Evolutionary conservation across 2,888 invertebrate species (phyloP), one percentile per base, ranked within the genome.

Genomic region (Ophion slaviceki): DNA sequence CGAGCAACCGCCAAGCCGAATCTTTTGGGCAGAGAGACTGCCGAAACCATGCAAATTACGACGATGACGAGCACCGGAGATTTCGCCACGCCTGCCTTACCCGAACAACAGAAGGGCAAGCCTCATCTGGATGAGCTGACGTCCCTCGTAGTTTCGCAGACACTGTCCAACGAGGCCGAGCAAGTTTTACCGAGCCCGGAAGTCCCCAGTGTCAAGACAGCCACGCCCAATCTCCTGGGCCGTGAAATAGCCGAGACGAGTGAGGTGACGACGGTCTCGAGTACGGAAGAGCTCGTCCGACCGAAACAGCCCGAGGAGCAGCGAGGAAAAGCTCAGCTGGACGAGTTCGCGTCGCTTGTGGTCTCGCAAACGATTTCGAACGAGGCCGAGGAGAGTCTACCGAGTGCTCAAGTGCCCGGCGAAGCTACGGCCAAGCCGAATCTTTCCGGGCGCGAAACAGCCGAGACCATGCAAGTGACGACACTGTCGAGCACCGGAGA

Each of bases 171-270:
- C 70, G 92, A 92, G 80, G 62, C 86, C 7, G 92, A 91, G 81
- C 70, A 87, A 32, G 32, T 86, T 10, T 79, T 91, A 47, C 75
- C 67, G 0, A 79, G 87, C 47, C 68, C 68, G 17, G 80, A 88
- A 77, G 80, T 88, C 66, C 89, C 89, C 1, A 75, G 59, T 28
- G 76, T 85, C 53, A 88, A 86, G 45, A 88, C 84, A 61, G 92
- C 92, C 7, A 84, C 84, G 80, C 88, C 91, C n/a, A 86, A 88
- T 79, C 70, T 90, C 7, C 78, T 66, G 0, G 90, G 91, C 24
- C 90, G 92, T 80, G 92, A 93, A 87, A 90, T 93, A 71, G 93
- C 93, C 5, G 91, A 94, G 87, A 92, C 93, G 74, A 89, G 91
- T 40, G 91, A 94, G 89, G 88, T 94, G 0, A 84, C 89, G 20